Base-by-base conservation (phyloP, 1,140 invertebrate genomes). In the Gryllus bimaculatus region DNA sequence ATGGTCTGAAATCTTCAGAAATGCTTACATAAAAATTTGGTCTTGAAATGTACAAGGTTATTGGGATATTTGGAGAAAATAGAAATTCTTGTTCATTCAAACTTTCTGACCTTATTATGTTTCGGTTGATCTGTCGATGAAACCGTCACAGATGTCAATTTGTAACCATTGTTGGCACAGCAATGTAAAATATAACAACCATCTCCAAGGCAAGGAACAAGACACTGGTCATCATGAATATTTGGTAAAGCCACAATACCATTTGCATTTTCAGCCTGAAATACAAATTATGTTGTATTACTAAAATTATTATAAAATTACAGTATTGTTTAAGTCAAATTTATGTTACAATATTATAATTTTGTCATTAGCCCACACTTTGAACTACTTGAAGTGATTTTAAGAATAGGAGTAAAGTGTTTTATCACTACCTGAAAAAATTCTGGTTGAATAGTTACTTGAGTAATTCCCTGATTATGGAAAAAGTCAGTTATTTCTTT, bases 371-470 rank as follows among this genome's bases (percentile, higher is more conserved):
- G 13, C 26, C 15, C 21, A 75, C 13, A 26, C 7, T n/a, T 0
- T 75, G 7, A 26, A n/a, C n/a, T 73, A 73, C n/a, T n/a, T 3
- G 3, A 13, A 15, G 13, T 13, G 1, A 13, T n/a, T 15, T n/a
- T 10, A 75, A 8, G 20, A 75, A 75, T 75, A 20, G 8, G 74
- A 75, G 20, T 75, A 39, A 21, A 21, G 2, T 2, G 12, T 10
- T 18, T 5, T 78, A 7, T 7, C n/a, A 4, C 47, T 83, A 86
- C 86, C 80, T 86, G 85, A 79, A 87, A 86, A 84, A 95, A 94
- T 86, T 95, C 93, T 1, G 93, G 93, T 82, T 95, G 93, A 82
- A 94, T 91, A 4, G 93, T 94, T 6, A 93, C 90, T 81, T 91
- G 90, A 6, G 91, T 90, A 66, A 95, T 93, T 7, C 93, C 93